Evolutionary conservation across 2,113 vertebrate genomes (phyloP).

Genomic region (Pachypanchax playfairii): DNA sequence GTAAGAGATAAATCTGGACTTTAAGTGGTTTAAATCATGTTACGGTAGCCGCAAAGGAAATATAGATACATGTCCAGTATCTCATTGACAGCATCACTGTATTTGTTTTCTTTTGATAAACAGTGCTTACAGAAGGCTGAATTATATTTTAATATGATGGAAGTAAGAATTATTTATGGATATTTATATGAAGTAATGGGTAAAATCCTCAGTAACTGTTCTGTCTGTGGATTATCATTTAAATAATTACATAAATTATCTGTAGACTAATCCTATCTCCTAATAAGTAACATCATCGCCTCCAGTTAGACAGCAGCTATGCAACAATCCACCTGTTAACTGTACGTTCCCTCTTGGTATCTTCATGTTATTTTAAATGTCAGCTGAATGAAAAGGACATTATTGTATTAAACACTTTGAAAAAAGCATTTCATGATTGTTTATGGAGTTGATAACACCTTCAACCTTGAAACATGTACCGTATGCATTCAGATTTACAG

Average conservation of each 20-base stretch:
- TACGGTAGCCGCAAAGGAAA: constrained; percentile 6
- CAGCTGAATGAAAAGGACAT: constrained; percentile 35
- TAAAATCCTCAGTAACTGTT: constrained; percentile 25
- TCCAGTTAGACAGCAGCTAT: constrained; percentile 49
- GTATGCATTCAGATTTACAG: background rate
- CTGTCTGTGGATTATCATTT: constrained; percentile 58
- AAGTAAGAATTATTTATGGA: too few species aligned
- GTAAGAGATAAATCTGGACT: constrained; percentile 25
- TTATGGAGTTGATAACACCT: constrained; percentile 14
- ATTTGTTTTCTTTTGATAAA: background rate
- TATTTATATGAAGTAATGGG: too few species aligned
- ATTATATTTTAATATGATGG: constrained; percentile 44
- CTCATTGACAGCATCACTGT: too few species aligned
- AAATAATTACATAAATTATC: constrained; percentile 63
- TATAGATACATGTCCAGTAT: background rate
- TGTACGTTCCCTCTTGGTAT: constrained; percentile 12
- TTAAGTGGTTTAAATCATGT: constrained; percentile 18
- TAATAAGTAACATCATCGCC: constrained; percentile 64
- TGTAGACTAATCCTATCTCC: constrained; percentile 62
- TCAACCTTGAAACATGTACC: background rate
- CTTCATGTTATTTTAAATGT: constrained; percentile 41
- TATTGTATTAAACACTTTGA: constrained; percentile 29
- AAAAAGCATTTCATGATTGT: constrained; percentile 23
- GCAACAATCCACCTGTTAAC: constrained; percentile 28
- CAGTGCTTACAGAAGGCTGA: too few species aligned